Evolutionary conservation across 1,140 invertebrate genomes (phyloP).

Genomic region (Harlomillsia oculata): DNA sequence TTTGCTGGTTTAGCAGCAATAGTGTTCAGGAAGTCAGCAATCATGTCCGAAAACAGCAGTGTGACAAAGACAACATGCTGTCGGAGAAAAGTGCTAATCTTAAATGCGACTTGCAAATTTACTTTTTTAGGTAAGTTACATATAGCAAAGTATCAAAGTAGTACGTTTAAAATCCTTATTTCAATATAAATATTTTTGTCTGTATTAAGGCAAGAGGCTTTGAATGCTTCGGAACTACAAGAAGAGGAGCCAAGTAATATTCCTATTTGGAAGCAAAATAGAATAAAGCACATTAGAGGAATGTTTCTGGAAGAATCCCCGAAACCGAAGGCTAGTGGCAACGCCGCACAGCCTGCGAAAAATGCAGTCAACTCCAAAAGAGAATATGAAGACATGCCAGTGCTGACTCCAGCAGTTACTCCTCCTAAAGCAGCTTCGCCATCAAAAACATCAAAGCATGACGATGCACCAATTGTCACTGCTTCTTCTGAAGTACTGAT

Average conservation of each 20-base stretch:
- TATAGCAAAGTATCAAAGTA: not conserved
- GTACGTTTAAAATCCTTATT: not conserved
- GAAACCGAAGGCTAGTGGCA: slow-evolving; percentile 37
- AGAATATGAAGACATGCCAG: not conserved
- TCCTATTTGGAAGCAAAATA: slow-evolving; percentile 50
- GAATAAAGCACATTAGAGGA: slow-evolving; percentile 51
- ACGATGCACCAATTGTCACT: not conserved
- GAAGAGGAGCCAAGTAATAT: slow-evolving; percentile 44
- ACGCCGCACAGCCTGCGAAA: slow-evolving; percentile 8
- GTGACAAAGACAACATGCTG: slow-evolving; percentile 16
- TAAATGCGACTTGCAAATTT: not conserved
- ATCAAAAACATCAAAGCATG: not conserved
- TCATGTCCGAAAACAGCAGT: slow-evolving; percentile 44
- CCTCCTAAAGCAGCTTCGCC: not conserved
- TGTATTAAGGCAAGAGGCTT: slow-evolving; percentile 11
- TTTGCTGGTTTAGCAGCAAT: slow-evolving; percentile 51
- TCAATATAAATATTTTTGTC: not conserved
- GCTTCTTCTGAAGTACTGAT: slow-evolving; percentile 36
- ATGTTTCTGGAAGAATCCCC: slow-evolving; percentile 47
- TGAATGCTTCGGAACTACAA: slow-evolving; percentile 4
- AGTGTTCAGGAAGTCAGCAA: slow-evolving; percentile 48
- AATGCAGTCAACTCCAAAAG: slow-evolving; percentile 3
- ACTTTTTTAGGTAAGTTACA: not conserved
- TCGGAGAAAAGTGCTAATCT: slow-evolving; percentile 5
- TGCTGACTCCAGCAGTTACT: not conserved